Base-by-base conservation (phyloP, 2,797 vertebrate genomes). In the Gambusia yucatana region DNA sequence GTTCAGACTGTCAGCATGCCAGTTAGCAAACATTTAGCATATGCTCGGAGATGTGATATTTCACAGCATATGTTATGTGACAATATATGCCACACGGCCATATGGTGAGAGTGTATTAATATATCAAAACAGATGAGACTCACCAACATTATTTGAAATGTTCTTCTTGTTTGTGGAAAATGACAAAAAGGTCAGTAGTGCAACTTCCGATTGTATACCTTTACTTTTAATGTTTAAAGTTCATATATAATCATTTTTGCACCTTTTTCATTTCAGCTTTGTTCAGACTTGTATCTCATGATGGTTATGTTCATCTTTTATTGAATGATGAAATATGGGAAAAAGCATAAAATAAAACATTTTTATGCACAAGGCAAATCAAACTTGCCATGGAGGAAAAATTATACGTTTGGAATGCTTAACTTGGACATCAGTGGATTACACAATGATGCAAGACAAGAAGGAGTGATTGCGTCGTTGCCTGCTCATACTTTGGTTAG, bases 21-120 rank as follows among this genome's bases (percentile, higher is more conserved):
- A 50, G 57, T 82, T 30, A 77, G 75, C 13, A 20, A 39, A 63
- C 57, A 30, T 55, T 80, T 59, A 71, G 39, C 74, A 76, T 65
- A 63, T 44, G 25, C 13, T 61, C 20, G n/a, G 48, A 65, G 57
- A 73, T 67, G 36, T 71, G 77, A 72, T 63, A 65, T 77, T 77
- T 82, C 55, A 67, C 71, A 75, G 39, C 71, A 75, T 72, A 75
- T 77, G 77, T 75, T 72, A 20, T 43, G 50, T 43, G 47, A 83
- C 72, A 77, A 69, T 78, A 43, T 72, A 48, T 63, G 57, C 59
- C 46, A 30, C 28, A 59, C 11, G 70, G 73, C 73, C 17, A 72
- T 50, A 36, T 78, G 22, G 75, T 25, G 69, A 25, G 73, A 50
- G 67, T 55, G 59, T 81, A 81, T 47, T 55, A 77, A 65, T 52